Base-by-base conservation (phyloP, 2,797 vertebrate genomes). In the Megaceryle alcyon region DNA sequence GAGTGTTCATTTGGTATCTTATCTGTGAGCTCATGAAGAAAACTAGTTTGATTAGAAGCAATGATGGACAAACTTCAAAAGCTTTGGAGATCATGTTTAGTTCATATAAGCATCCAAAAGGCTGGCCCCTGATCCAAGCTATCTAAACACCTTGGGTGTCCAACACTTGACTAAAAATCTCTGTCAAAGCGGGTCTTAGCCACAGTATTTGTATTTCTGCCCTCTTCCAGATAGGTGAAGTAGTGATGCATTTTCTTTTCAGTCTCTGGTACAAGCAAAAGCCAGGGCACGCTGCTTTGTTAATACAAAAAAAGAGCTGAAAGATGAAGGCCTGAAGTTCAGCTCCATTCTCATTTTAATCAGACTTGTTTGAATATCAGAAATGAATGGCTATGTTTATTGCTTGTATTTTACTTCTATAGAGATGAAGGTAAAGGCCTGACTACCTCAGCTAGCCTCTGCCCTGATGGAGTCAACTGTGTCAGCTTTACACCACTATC, bases 21-120 rank as follows among this genome's bases (percentile, higher is more conserved):
- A 80, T 90, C 75, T 94, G 80, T 92, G 93, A 95, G 91, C 72
- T 93, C 88, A 95, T 70, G 83, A 96, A 94, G 89, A 95, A 96
- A 94, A 95, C 56, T 37, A 85, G 90, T 93, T 95, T 95, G 75
- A 75, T 88, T 66, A 75, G 68, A 88, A 82, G 87, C 68, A 86
- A 73, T 69, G 81, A 94, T 56, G 75, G 57, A 53, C 53, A 57
- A 93, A 93, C 96, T 88, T 96, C 80, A 95, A 96, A 96, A 89
- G 83, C 60, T 91, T 31, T 95, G 91, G 37, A 82, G 68, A 68
- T 89, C 41, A 5, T 91, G 44, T 68, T 93, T 82, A 46, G 60
- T 93, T 86, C 90, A 93, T 87, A 95, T 86, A 88, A 85, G 31
- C 64, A 85, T 85, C 80, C 82, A 90, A 64, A 96, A 87, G 20